phyloP scores from a whole-genome alignment of 2,113 vertebrate species.

The Grantiella picta region DNA sequence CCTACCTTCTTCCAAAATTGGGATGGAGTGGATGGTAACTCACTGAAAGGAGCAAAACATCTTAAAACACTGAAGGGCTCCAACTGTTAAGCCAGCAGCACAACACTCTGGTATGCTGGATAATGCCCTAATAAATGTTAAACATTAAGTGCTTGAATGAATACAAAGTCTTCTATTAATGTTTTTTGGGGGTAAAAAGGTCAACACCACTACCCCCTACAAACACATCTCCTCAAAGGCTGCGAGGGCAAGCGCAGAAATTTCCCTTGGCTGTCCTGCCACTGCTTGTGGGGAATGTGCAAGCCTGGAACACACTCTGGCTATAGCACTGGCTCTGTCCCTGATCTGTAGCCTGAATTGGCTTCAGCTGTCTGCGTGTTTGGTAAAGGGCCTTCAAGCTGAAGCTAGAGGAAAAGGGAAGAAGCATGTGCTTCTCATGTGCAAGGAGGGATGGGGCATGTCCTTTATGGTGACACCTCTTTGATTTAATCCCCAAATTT shows the following conservation, averaged over 20 bases:
- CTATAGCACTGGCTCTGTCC: neutral
- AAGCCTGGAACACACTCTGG: neutral
- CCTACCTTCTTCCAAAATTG: neutral
- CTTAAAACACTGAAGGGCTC: neutral
- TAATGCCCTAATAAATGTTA: neutral
- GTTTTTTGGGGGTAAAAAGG: neutral
- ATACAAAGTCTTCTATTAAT: neutral
- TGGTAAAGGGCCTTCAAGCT: neutral
- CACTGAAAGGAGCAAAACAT: neutral
- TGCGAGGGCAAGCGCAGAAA: neutral
- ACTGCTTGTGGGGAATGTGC: fast-evolving
- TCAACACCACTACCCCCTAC: neutral
- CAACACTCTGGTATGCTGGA: neutral
- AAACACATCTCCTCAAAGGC: neutral
- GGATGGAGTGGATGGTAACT: neutral
- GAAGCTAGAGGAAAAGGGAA: neutral
- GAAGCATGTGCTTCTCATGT: neutral
- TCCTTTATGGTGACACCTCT: neutral
- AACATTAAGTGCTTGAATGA: neutral
- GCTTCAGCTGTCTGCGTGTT: neutral
- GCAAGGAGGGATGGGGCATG: neutral
- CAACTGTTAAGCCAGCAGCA: neutral
- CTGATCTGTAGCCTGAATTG: fast-evolving
- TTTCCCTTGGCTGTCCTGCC: neutral
- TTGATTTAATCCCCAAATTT: neutral